These are phyloP conservation scores for Alentia gelatinosa DNA, from an alignment of 2,888 invertebrate genomes.

Conservation along the genomic window DNA sequence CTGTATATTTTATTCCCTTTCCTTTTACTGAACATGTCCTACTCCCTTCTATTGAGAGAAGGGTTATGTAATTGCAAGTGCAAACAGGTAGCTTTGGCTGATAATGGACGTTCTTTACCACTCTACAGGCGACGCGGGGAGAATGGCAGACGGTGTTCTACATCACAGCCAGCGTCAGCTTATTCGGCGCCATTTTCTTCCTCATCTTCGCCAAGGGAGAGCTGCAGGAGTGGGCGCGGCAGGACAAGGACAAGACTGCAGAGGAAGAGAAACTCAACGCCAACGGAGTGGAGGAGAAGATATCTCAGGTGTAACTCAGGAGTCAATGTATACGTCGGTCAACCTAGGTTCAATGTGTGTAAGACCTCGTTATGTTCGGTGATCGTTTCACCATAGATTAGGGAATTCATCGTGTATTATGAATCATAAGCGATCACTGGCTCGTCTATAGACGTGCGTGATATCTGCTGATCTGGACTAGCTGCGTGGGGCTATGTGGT, in stretches of 20 bases:
- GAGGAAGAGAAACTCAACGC: slow-evolving; percentile 42
- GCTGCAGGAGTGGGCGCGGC: slow-evolving; percentile 68
- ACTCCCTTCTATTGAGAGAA: too few relatives aligned
- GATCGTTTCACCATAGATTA: too few relatives aligned
- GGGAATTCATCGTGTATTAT: too few relatives aligned
- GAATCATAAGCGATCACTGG: too few relatives aligned
- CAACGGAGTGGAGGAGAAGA: slow-evolving; percentile 21
- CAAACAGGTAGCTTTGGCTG: too few relatives aligned
- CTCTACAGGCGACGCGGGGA: slow-evolving; percentile 54
- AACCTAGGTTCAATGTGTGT: background rate
- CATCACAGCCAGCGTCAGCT: slow-evolving; percentile 89
- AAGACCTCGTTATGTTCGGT: too few relatives aligned
- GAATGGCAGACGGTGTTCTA: slow-evolving; percentile 88
- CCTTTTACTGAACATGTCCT: too few relatives aligned
- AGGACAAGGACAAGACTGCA: background rate
- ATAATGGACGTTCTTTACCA: background rate
- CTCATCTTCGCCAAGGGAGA: slow-evolving; percentile 67
- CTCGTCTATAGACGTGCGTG: too few relatives aligned
- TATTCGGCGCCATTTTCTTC: slow-evolving; percentile 83
- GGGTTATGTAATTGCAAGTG: too few relatives aligned
- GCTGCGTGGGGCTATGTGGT: too few relatives aligned
- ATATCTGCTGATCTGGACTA: too few relatives aligned
- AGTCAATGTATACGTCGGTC: background rate
- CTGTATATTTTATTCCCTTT: too few relatives aligned
- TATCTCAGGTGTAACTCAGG: background rate